phyloP scores from a whole-genome alignment of 2,888 invertebrate species.

The Orthosia gothica region DNA sequence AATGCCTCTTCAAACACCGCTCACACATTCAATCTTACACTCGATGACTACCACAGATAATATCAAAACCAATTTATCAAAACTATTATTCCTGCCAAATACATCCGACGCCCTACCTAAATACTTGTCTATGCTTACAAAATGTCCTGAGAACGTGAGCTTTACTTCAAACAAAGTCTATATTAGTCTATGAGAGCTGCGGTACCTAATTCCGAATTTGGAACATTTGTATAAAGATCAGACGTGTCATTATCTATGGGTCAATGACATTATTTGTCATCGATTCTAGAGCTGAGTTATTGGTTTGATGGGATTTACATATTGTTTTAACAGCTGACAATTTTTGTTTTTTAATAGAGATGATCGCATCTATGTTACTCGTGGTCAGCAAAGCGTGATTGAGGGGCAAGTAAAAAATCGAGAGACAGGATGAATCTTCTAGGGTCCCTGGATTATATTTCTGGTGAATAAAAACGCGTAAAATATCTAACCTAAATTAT shows the following conservation, averaged over 20 bases:
- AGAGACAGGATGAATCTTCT: background rate
- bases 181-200: constrained; percentile 56
- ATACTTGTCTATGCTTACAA: constrained; percentile 52
- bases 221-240: constrained; percentile 61
- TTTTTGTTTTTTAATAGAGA: constrained; percentile 33
- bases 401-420: constrained; percentile 12
- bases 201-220: constrained; percentile 60
- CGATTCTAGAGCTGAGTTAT: constrained; percentile 43
- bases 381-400: constrained; percentile 11
- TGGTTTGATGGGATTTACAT: constrained; percentile 29
- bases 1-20: constrained; percentile 47
- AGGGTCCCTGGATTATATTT: background rate
- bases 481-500: background rate
- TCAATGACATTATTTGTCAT: constrained; percentile 62
- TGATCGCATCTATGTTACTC: constrained; percentile 21
- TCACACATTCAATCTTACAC: constrained; percentile 46
- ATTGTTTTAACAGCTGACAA: constrained; percentile 43
- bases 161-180: constrained; percentile 59
- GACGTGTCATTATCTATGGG: constrained; percentile 62
- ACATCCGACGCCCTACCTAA: constrained; percentile 46
- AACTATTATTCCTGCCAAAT: constrained; percentile 49
- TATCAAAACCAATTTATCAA: constrained; percentile 58
- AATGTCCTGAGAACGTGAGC: constrained; percentile 64
- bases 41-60: constrained; percentile 57
- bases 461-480: background rate